These are phyloP conservation scores for Corbicula japonica DNA, from an alignment of 2,888 invertebrate genomes.

Conservation along the genomic window DNA sequence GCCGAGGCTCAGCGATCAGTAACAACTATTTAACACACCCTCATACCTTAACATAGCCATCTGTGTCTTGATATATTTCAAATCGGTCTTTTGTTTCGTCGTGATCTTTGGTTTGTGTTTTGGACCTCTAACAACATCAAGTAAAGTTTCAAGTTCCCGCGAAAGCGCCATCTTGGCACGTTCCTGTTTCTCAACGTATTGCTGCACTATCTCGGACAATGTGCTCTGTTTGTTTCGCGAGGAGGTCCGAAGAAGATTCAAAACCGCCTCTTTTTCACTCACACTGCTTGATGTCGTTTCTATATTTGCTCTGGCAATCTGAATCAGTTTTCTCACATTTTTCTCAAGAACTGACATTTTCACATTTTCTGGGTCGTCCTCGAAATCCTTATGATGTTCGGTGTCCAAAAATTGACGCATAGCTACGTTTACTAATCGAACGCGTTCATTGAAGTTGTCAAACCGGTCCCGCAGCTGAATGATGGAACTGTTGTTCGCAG, in stretches of 20 bases:
- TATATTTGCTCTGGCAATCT: conserved; percentile 59
- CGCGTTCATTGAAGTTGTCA: conserved; percentile 67
- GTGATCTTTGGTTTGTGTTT: conserved; percentile 42
- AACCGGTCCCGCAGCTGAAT: conserved; percentile 71
- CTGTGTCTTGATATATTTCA: conserved; percentile 66
- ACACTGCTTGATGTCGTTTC: conserved; percentile 51
- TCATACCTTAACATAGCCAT: conserved; percentile 70
- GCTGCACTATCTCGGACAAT: conserved; percentile 67
- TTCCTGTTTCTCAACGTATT: conserved; percentile 73
- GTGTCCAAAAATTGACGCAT: conserved; percentile 61
- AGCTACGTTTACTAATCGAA: conserved; percentile 64
- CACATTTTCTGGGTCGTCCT: conserved; percentile 60
- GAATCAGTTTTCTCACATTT: conserved; percentile 65
- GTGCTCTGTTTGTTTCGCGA: conserved; percentile 56
- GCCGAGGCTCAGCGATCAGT: no score
- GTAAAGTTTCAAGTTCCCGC: conserved; percentile 68
- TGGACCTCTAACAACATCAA: conserved; percentile 54
- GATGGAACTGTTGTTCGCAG: conserved; percentile 74
- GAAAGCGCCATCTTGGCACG: conserved; percentile 64
- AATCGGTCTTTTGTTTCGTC: conserved; percentile 48
- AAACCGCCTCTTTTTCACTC: conserved; percentile 63
- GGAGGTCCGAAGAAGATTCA: conserved; percentile 62
- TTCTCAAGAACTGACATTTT: conserved; percentile 69
- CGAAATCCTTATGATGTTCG: conserved; percentile 34
- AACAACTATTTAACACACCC: no score